phyloP scores from a whole-genome alignment of 2,888 invertebrate species.

The Micoletzkya japonica region DNA sequence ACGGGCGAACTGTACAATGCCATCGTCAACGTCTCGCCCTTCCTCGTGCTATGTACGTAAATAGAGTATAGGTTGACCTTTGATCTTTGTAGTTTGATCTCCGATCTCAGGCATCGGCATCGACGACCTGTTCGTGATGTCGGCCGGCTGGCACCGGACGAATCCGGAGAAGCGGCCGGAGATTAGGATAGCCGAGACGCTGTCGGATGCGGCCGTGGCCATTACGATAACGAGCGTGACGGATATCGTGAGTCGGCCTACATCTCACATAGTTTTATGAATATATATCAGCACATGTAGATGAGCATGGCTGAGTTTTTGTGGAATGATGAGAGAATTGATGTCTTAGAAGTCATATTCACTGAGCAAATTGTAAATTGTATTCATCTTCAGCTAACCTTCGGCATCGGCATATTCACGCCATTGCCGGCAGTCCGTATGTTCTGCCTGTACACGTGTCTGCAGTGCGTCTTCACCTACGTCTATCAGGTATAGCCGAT shows the following conservation, averaged over 20 bases:
- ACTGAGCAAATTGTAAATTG: background rate
- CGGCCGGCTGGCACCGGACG: conserved; percentile 90
- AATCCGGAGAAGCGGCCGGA: conserved; percentile 66
- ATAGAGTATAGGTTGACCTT: background rate
- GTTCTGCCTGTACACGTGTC: conserved; percentile 91
- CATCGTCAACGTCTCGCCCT: conserved; percentile 63
- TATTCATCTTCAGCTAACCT: conserved; percentile 47
- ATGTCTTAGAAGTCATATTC: background rate
- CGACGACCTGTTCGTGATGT: conserved; percentile 94
- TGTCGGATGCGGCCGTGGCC: conserved; percentile 92
- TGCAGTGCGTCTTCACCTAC: conserved; percentile 86
- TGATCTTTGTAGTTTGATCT: conserved; percentile 9
- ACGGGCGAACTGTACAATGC: conserved; percentile 58
- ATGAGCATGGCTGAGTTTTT: background rate
- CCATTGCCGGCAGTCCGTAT: conserved; percentile 91
- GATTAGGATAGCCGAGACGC: conserved; percentile 76
- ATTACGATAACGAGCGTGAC: conserved; percentile 92
- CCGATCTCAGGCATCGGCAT: conserved; percentile 82
- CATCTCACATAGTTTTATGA: background rate
- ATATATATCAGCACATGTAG: background rate
- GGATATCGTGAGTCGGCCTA: conserved; percentile 68
- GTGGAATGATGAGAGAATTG: background rate
- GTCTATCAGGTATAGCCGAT: conserved; percentile 71
- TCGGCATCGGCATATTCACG: conserved; percentile 77
- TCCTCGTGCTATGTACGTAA: conserved; percentile 57